These are phyloP conservation scores for Ammodytes marinus DNA, from an alignment of 2,113 vertebrate genomes.

Conservation along the genomic window DNA sequence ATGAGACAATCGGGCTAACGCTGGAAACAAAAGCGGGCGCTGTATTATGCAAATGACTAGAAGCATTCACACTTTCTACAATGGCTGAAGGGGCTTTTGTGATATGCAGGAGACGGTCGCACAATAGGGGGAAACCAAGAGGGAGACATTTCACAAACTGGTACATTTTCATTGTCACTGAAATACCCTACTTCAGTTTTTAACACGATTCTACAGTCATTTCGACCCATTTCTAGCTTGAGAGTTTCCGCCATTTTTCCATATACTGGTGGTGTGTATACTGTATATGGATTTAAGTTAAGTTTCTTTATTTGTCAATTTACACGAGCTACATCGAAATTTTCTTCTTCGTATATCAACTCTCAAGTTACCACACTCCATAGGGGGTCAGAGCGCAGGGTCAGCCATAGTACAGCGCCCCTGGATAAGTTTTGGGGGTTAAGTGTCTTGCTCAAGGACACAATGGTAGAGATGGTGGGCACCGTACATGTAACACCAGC, in stretches of 20 bases:
- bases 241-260: slow-evolving; percentile 10
- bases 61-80: slow-evolving; percentile 52
- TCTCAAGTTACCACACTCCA: no score
- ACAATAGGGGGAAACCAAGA: slow-evolving; percentile 55
- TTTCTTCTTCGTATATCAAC: no score
- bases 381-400: no score
- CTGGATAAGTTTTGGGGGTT: no score
- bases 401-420: no score
- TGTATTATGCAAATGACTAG: slow-evolving; percentile 58
- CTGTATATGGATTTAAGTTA: no score
- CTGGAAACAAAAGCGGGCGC: slow-evolving; percentile 51
- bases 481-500: no score
- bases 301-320: no score
- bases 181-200: slow-evolving; percentile 6
- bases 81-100: slow-evolving; percentile 61
- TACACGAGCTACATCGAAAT: no score
- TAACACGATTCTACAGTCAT: slow-evolving; percentile 12
- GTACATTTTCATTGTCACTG: slow-evolving; percentile 36
- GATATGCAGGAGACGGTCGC: slow-evolving; percentile 37
- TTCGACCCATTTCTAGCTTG: not conserved
- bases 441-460: no score
- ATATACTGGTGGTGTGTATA: slow-evolving; percentile 20
- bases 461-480: no score
- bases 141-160: slow-evolving; percentile 54
- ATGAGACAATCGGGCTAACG: slow-evolving; percentile 59